Evolutionary conservation across 1,140 invertebrate species (phyloP), one percentile per base, ranked within the genome.

Genomic region (Parasteatoda tepidariorum): DNA sequence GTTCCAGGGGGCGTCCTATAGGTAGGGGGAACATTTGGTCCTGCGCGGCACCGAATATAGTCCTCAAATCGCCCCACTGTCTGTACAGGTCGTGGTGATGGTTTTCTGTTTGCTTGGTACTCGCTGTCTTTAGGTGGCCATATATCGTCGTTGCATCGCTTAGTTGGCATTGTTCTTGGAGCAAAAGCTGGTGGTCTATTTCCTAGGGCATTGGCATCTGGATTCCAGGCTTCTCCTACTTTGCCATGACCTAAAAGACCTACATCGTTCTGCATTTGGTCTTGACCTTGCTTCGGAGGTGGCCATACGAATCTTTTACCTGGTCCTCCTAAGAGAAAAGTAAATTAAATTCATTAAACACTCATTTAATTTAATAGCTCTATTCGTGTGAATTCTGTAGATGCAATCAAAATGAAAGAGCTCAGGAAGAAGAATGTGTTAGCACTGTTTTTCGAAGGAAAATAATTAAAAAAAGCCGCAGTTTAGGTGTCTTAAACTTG

Each of bases 281-380:
- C 57, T 24, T 62, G 34, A 13, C 28, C 34, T 22, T 55, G 13
- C 33, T 66, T 83, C 4, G 55, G 68, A 26, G 79, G 79, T 7
- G 79, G 79, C 79, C 79, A 83, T 2, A 83, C 31, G 34, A 83
- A 83, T 66, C 57, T 83, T 26, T 83, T 83, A 6, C 68, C 79
- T 61, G 31, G 57, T 7, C 68, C 67, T 18, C 57, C 79, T 81
- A 9, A 24, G 59, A 57, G 33, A 22, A 34, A 54, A 31, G 28
- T 26, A 26, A n/a, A 48, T 28, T 6, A 18, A 18, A 22, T 41
- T 41, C n/a, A n/a, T n/a, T n/a, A n/a, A 7, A 9, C 18, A 7
- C 41, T 48, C 7, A 48, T 7, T 48, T 9, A 18, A 59, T 24
- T 1, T 1, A 22, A 48, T 13, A 2, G 18, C 41, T 13, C 41